These are phyloP conservation scores for Luperina testacea DNA, from an alignment of 2,888 invertebrate genomes.

Conservation along the genomic window DNA sequence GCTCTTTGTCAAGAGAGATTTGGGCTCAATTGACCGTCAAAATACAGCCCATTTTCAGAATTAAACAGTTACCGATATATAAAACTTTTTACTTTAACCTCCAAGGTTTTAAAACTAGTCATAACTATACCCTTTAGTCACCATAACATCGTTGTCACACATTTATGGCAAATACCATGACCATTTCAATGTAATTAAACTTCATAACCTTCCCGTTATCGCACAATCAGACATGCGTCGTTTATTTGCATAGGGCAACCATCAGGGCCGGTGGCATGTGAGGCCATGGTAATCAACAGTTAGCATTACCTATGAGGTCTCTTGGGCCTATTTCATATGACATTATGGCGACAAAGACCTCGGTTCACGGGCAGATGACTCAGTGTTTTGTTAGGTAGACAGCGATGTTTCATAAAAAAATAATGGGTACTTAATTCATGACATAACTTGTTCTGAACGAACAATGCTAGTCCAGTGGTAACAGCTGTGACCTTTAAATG, in stretches of 20 bases:
- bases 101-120: neutral
- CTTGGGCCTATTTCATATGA: slow-evolving; percentile 61
- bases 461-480: neutral
- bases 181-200: slow-evolving; percentile 63
- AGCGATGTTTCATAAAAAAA: neutral
- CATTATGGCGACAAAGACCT: slow-evolving; percentile 64
- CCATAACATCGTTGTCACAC: slow-evolving; percentile 34
- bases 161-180: slow-evolving; percentile 51
- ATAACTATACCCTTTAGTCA: slow-evolving; percentile 22
- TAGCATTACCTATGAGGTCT: slow-evolving; percentile 65
- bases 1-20: neutral
- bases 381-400: slow-evolving; percentile 5
- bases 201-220: slow-evolving; percentile 61
- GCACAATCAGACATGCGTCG: slow-evolving; percentile 60
- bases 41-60: neutral
- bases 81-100: neutral
- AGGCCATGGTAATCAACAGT: slow-evolving; percentile 66
- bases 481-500: neutral
- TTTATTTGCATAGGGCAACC: slow-evolving; percentile 68
- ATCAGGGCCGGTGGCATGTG: slow-evolving; percentile 51
- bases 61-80: neutral
- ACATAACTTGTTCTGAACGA: neutral
- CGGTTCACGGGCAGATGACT: slow-evolving; percentile 37
- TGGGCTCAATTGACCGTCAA: too few relatives aligned
- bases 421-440: neutral